A percentile compares a stretch with the other conserved stretches of the same genome.
Conservation (phyloP, 1,140 invertebrate genomes). For the Lepidurus packardi region DNA sequence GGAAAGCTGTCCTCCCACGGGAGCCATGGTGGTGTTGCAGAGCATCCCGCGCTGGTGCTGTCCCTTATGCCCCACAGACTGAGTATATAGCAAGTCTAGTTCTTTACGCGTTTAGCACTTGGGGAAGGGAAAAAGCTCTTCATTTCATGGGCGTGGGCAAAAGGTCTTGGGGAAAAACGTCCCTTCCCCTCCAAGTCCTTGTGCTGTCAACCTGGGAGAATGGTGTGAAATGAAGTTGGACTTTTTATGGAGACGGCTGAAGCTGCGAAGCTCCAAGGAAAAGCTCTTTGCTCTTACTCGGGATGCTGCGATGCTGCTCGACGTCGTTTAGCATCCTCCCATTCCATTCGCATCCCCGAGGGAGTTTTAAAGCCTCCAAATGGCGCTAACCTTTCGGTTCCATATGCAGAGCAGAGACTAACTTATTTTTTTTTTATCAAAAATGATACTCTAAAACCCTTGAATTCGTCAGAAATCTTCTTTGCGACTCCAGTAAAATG, state of each 20-base stretch:
- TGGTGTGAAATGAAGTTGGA: conserved; percentile 21
- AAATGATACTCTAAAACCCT: neutral
- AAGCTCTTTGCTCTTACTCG: neutral
- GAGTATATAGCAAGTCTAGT: conserved; percentile 10
- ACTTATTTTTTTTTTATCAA: conserved; percentile 4
- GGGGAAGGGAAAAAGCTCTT: neutral
- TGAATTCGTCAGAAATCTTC: conserved; percentile 3
- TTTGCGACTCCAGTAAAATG: neutral
- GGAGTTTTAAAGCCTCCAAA: conserved; percentile 14
- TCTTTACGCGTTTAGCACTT: neutral
- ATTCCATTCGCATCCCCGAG: conserved; percentile 7
- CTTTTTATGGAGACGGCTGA: conserved; percentile 14
- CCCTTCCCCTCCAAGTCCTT: neutral
- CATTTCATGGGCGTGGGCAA: conserved; percentile 1
- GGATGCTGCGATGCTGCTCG: conserved; percentile 8
- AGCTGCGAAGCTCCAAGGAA: neutral
- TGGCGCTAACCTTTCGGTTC: conserved; percentile 4
- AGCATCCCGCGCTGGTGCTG: neutral
- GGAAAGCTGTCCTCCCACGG: conserved; percentile 1
- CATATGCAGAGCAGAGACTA: neutral
- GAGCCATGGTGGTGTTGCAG: neutral
- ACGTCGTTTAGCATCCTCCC: conserved; percentile 16
- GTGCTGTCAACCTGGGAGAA: conserved; percentile 20
- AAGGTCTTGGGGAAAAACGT: neutral
- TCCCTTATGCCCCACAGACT: neutral